Conservation (phyloP, 2,797 vertebrate genomes). For the Chelmon rostratus region DNA sequence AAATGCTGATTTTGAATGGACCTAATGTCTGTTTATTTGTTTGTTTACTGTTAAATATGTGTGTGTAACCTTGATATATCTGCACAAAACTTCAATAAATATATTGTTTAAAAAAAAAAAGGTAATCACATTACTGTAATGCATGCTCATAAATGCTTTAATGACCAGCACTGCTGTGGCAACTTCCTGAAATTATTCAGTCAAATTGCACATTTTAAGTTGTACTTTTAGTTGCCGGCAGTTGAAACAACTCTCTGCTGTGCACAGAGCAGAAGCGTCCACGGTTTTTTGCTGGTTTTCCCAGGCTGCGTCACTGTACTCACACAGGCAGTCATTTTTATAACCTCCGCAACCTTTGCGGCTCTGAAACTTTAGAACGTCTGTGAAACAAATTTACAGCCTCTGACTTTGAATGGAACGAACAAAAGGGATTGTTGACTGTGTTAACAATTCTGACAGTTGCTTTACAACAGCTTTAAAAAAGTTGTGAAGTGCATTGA, state of each 20-base stretch:
- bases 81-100: too few species aligned
- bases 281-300: not conserved
- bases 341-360: not conserved
- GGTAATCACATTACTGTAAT: too few species aligned
- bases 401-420: not conserved
- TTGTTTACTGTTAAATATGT: too few species aligned
- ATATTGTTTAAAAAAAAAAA: too few species aligned
- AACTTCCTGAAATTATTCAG: too few species aligned
- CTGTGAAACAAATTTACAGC: slow-evolving; percentile 1
- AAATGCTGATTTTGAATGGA: too few species aligned
- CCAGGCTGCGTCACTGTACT: not conserved
- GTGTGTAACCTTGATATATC: too few species aligned
- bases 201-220: not conserved
- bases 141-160: not conserved
- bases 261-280: not conserved
- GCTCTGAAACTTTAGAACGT: not conserved
- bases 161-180: not conserved
- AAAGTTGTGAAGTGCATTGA: slow-evolving; percentile 8
- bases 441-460: slow-evolving; percentile 6
- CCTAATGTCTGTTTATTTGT: too few species aligned
- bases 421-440: not conserved
- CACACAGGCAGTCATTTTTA: not conserved
- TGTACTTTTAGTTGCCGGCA: not conserved
- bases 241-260: not conserved
- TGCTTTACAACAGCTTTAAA: not conserved